A percentile compares a stretch with the other conserved stretches of the same genome.
Evolutionary conservation across 2,113 vertebrate genomes (phyloP).

Genomic region (Trochalopteron elliotii): DNA sequence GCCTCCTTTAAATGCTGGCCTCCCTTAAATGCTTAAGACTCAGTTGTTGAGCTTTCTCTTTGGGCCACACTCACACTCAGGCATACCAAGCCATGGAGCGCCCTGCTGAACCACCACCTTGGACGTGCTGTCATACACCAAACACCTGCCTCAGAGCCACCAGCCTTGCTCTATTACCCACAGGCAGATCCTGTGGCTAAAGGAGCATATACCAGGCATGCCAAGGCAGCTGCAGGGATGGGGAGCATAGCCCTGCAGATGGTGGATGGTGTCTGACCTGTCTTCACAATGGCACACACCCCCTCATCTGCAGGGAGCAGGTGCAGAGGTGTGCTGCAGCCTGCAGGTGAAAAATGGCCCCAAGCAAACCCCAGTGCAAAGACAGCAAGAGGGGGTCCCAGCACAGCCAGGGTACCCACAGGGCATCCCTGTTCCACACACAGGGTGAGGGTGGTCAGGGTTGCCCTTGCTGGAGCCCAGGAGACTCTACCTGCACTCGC

Average conservation of each 20-base stretch:
- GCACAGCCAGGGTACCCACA: neutral
- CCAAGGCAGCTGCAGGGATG: neutral
- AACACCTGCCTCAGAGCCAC: neutral
- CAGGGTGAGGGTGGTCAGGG: neutral
- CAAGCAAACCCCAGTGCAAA: neutral
- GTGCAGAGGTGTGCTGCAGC: neutral
- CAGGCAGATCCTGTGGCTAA: neutral
- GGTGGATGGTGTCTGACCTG: accelerated
- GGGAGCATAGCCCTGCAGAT: neutral
- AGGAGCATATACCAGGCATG: accelerated
- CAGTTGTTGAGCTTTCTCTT: neutral
- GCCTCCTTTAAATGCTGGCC: neutral
- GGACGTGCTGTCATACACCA: neutral
- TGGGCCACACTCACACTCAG: accelerated
- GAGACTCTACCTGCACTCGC: slow-evolving; percentile 74
- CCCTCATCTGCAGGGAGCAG: accelerated
- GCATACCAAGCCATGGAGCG: neutral
- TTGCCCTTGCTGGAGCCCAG: neutral
- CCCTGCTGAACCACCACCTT: neutral
- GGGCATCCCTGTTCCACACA: neutral
- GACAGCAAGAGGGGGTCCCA: neutral
- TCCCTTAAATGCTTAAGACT: neutral
- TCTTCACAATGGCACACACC: accelerated
- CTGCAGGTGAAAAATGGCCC: neutral
- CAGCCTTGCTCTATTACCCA: neutral